Evolutionary conservation across 2,888 invertebrate species (phyloP), one percentile per base, ranked within the genome.

Genomic region (Urechis unicinctus): DNA sequence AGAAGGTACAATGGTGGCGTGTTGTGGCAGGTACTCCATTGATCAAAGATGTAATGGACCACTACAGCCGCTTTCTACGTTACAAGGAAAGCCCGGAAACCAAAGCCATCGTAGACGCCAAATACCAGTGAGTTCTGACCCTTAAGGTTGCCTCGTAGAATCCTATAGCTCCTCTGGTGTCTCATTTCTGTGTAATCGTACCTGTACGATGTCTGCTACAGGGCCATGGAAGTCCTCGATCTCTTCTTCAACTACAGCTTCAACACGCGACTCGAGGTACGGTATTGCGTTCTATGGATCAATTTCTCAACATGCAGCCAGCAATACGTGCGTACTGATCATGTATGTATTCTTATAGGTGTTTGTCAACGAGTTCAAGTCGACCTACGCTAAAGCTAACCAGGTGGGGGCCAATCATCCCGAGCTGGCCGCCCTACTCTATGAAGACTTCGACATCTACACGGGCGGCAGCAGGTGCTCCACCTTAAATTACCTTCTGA

Each of bases 241-340:
- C 60, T 74, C 36, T 73, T 76, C 59, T 73, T 74, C 68, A 76
- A 74, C 61, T 75, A 72, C 59, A 68, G 72, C 31, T 76, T 76
- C 66, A 76, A 76, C 61, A 65, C 68, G 41, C 59, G 74, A 56
- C 61, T 76, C 53, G 71, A 71, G 70, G 74, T 61, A 28, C 25
- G 53, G 26, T 47, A n/a, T 6, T 50, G 24, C n/a, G n/a, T n/a
- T n/a, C n/a, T n/a, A n/a, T n/a, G n/a, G n/a, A n/a, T n/a, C n/a
- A n/a, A n/a, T n/a, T n/a, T n/a, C n/a, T n/a, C n/a, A n/a, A n/a
- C n/a, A n/a, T n/a, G n/a, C n/a, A n/a, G n/a, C n/a, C n/a, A n/a
- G n/a, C n/a, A n/a, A n/a, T n/a, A n/a, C n/a, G n/a, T n/a, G n/a
- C n/a, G n/a, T n/a, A n/a, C n/a, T n/a, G 17, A 36, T 36, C 17